Evolutionary conservation across 2,797 vertebrate genomes (phyloP).

Genomic region (Allobates femoralis): DNA sequence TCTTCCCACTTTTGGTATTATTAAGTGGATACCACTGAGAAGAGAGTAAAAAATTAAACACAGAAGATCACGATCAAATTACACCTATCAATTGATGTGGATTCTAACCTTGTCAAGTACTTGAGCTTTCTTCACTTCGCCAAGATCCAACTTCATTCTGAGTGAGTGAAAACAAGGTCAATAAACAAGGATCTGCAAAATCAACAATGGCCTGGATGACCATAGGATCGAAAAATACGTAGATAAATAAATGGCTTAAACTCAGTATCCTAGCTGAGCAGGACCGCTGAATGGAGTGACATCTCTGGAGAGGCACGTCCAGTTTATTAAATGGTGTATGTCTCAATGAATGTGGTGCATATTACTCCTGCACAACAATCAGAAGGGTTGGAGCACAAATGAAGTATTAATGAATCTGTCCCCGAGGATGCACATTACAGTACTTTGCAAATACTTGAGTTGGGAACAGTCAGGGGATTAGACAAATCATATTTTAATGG

Average conservation of each 20-base stretch:
- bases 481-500: too few relatives aligned
- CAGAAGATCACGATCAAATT: neutral
- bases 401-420: too few relatives aligned
- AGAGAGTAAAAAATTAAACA: neutral
- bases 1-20: constrained; percentile 82
- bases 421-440: too few relatives aligned
- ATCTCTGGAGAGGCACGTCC: too few relatives aligned
- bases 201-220: neutral
- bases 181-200: neutral
- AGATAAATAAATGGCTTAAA: neutral
- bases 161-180: neutral
- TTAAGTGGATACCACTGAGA: constrained; percentile 88
- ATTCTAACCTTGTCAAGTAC: constrained; percentile 86
- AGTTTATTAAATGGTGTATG: too few relatives aligned
- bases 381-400: too few relatives aligned
- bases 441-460: too few relatives aligned
- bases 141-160: constrained; percentile 90
- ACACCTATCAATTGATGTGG: neutral
- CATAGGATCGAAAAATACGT: neutral
- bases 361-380: too few relatives aligned
- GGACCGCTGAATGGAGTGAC: too few relatives aligned
- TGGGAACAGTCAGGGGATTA: too few relatives aligned
- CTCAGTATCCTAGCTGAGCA: too few relatives aligned
- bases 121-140: constrained; percentile 84
- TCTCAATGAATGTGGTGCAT: too few relatives aligned